Evolutionary conservation across 2,113 vertebrate genomes (phyloP).

Genomic region (Edolisoma coerulescens): DNA sequence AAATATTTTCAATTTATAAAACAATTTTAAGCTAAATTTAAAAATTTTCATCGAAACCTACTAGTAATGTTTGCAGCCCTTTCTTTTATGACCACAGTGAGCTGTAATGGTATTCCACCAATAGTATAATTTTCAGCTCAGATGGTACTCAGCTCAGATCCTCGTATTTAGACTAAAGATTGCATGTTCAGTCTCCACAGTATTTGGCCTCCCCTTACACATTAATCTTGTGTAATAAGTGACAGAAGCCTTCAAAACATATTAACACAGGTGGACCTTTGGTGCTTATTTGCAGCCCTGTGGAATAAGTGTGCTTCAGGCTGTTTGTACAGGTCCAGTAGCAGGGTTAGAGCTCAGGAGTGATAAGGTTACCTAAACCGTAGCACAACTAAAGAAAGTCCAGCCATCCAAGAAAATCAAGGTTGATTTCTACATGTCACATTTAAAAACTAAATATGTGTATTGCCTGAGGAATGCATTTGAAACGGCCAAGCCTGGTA

Average conservation of each 20-base stretch:
- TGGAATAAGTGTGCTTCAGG: neutral
- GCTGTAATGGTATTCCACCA: neutral
- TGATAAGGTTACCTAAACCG: slow-evolving; percentile 1
- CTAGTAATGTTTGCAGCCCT: neutral
- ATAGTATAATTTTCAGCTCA: neutral
- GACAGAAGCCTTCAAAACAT: neutral
- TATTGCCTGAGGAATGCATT: slow-evolving; percentile 21
- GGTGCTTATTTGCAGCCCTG: neutral
- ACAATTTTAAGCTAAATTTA: neutral
- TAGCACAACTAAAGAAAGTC: neutral
- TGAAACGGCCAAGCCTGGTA: slow-evolving; percentile 7
- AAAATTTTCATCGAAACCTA: neutral
- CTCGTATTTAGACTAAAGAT: neutral
- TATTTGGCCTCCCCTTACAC: neutral
- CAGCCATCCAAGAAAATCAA: slow-evolving; percentile 4
- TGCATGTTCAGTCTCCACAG: neutral
- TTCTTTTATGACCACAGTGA: neutral
- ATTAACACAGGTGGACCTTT: neutral
- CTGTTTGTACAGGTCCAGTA: slow-evolving; percentile 25
- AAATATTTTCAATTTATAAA: neutral
- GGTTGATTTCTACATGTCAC: slow-evolving; percentile 20
- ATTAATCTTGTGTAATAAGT: neutral
- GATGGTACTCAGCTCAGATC: neutral
- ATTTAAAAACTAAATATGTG: slow-evolving; percentile 15
- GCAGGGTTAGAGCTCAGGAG: neutral